A percentile compares a stretch with the other conserved stretches of the same genome.
Conservation (phyloP, 2,888 invertebrate genomes). For the Spodoptera littoralis region DNA sequence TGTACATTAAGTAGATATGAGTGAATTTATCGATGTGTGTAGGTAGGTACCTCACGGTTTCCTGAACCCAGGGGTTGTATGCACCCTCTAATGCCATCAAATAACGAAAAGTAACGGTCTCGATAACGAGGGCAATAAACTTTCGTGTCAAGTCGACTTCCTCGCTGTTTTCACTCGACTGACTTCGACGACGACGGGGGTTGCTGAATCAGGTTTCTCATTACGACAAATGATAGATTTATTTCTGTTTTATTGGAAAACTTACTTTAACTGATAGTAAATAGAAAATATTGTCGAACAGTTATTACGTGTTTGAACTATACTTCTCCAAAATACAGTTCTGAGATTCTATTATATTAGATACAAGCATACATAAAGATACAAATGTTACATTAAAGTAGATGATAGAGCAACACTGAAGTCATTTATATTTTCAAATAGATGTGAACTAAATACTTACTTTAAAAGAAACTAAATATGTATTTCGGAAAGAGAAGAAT, state of each 20-base stretch:
- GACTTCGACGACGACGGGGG: constrained; percentile 65
- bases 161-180: constrained; percentile 80
- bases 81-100: constrained; percentile 85
- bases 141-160: constrained; percentile 73
- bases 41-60: constrained; percentile 26
- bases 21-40: constrained; percentile 10
- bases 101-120: constrained; percentile 83
- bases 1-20: constrained; percentile 12
- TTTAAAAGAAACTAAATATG: too few relatives aligned
- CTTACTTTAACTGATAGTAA: not conserved
- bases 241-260: constrained; percentile 20
- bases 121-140: constrained; percentile 86
- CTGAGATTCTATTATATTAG: too few relatives aligned
- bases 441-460: too few relatives aligned
- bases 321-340: too few relatives aligned
- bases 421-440: too few relatives aligned
- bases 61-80: constrained; percentile 49
- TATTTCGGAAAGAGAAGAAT: too few relatives aligned
- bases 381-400: too few relatives aligned
- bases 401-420: too few relatives aligned
- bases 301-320: too few relatives aligned
- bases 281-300: not conserved
- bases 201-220: constrained; percentile 46
- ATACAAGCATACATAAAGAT: too few relatives aligned
- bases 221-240: constrained; percentile 27